Evolutionary conservation across 2,888 invertebrate genomes (phyloP), one percentile per base, ranked within the genome.

Genomic region (Cartodere bifasciata): DNA sequence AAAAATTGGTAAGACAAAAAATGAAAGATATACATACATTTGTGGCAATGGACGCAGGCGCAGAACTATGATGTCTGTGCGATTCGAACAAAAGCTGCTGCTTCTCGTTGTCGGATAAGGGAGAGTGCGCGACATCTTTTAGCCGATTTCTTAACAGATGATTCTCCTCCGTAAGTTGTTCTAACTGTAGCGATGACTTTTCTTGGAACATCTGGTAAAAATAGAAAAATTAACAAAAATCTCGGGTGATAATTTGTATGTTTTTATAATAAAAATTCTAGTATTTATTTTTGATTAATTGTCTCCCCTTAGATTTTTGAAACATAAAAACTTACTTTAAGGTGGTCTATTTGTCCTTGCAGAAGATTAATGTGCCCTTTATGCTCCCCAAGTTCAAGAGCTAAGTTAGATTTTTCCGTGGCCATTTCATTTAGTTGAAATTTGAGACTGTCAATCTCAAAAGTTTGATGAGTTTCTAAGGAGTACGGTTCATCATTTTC

Each of bases 31-130:
- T n/a, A n/a, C 53, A 53, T 44, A 59, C 58, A 37, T 58, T 60
- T 3, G 57, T 53, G 50, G 78, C 66, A 48, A 83, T 83, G 32
- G 82, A 81, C n/a, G 80, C 79, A 11, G 83, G 82, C 28, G 83
- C 83, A 28, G 82, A 82, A 48, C 75, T 80, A 55, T 60, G 60
- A 31, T 82, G 81, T 56, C 81, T 68, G 46, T 77, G 67, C 49
- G 68, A 67, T 53, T 81, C 81, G 48, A 80, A 69, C 53, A 83
- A 64, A 50, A 83, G 66, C 59, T 83, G 81, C 49, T 83, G 75
- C 62, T 84, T 84, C 64, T 84, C 83, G 47, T 77, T 75, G 63
- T 84, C 84, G 28, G 82, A 83, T 42, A 84, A 64, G 40, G 84
- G 82, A 37, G 84, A 83, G 61, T 82, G 82, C 23, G 76, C 73